Conservation (phyloP, 2,113 vertebrate species). For the Zosterops borbonicus region DNA sequence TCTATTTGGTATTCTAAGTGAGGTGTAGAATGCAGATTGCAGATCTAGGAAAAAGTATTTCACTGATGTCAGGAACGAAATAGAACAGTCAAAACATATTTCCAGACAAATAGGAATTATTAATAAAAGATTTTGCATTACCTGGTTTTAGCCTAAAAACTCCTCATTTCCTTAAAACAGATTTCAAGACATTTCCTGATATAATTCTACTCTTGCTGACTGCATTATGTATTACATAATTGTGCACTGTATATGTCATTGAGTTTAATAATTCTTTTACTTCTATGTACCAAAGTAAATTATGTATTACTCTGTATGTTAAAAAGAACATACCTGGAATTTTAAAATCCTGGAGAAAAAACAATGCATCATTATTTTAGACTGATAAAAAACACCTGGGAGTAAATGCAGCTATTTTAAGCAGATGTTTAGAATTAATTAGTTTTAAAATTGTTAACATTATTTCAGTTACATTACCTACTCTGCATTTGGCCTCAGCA, state of each 20-base stretch:
- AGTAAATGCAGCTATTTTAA: neutral
- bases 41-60: neutral
- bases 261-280: neutral
- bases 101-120: constrained; percentile 6
- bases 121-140: neutral
- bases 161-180: neutral
- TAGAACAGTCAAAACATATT: constrained; percentile 22
- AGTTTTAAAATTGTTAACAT: neutral
- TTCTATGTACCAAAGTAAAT: neutral
- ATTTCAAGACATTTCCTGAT: constrained; percentile 6
- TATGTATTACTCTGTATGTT: neutral
- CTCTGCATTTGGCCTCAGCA: neutral
- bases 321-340: neutral
- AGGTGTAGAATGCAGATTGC: neutral
- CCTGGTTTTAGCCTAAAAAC: neutral
- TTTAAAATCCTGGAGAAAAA: neutral
- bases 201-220: neutral
- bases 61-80: neutral
- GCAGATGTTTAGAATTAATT: constrained; percentile 2
- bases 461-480: neutral
- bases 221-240: neutral
- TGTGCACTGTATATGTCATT: neutral
- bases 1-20: neutral
- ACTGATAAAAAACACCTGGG: constrained; percentile 16
- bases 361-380: neutral